Conservation (phyloP, 1,140 invertebrate genomes). For the Tetranychus urticae region DNA sequence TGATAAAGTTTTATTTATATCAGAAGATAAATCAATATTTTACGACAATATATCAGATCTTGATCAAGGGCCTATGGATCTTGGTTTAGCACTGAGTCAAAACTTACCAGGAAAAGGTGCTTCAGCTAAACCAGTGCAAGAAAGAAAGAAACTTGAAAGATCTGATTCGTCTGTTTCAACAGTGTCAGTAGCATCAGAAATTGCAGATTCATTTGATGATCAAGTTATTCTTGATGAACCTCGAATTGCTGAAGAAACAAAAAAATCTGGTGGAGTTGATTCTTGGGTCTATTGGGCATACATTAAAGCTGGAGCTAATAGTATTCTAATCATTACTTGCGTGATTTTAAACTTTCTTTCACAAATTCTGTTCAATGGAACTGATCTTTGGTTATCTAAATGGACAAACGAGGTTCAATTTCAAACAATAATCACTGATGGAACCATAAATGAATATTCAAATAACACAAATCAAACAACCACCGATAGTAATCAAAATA, state of each 20-base stretch:
- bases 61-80: background rate
- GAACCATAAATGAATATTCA: background rate
- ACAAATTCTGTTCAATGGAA: slow-evolving; percentile 14
- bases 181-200: background rate
- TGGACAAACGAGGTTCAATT: slow-evolving; percentile 5
- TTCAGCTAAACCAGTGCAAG: background rate
- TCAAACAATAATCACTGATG: background rate
- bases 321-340: background rate
- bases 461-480: background rate
- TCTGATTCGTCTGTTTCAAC: background rate
- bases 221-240: background rate
- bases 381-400: slow-evolving; percentile 13
- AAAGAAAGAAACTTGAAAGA: background rate
- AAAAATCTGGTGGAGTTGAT: slow-evolving; percentile 8
- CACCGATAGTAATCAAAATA: background rate
- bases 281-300: slow-evolving; percentile 5
- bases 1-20: slow-evolving; percentile 46
- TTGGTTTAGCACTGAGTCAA: background rate
- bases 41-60: background rate
- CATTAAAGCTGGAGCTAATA: background rate
- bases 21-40: slow-evolving; percentile 25
- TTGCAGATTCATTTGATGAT: background rate
- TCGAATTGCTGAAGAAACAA: slow-evolving; percentile 9
- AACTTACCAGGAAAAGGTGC: background rate
- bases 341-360: slow-evolving; percentile 11